Conservation (phyloP, 2,888 invertebrate genomes). For the Agapostemon virescens region DNA sequence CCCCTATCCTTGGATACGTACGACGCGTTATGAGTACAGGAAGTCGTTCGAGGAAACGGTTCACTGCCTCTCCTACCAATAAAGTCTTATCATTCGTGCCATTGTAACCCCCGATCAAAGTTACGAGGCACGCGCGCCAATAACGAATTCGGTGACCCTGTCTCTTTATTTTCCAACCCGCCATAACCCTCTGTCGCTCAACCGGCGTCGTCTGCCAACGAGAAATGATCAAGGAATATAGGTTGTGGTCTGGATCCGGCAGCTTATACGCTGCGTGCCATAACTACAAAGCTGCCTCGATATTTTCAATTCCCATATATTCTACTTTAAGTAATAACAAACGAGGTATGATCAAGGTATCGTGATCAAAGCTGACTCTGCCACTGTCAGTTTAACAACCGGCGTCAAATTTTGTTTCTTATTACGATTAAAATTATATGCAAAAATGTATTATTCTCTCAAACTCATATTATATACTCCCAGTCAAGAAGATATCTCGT, state of each 20-base stretch:
- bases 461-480: no score
- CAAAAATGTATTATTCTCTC: no score
- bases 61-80: constrained; percentile 31
- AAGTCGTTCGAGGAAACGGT: constrained; percentile 28
- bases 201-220: not conserved
- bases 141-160: constrained; percentile 28
- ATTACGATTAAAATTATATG: no score
- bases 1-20: constrained; percentile 23
- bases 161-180: constrained; percentile 38
- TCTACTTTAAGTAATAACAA: no score
- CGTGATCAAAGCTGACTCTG: no score
- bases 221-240: not conserved
- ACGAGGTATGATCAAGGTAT: no score
- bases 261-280: not conserved
- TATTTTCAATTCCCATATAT: not conserved
- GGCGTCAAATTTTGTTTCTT: no score
- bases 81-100: constrained; percentile 47
- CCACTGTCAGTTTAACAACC: no score
- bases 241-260: not conserved
- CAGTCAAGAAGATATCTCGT: no score
- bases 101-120: constrained; percentile 19
- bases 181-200: not conserved
- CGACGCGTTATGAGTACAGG: constrained; percentile 34
- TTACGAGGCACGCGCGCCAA: constrained; percentile 34
- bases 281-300: not conserved